Evolutionary conservation across 2,113 vertebrate species (phyloP), one percentile per base, ranked within the genome.

Genomic region (Herpetotheres cachinnans): DNA sequence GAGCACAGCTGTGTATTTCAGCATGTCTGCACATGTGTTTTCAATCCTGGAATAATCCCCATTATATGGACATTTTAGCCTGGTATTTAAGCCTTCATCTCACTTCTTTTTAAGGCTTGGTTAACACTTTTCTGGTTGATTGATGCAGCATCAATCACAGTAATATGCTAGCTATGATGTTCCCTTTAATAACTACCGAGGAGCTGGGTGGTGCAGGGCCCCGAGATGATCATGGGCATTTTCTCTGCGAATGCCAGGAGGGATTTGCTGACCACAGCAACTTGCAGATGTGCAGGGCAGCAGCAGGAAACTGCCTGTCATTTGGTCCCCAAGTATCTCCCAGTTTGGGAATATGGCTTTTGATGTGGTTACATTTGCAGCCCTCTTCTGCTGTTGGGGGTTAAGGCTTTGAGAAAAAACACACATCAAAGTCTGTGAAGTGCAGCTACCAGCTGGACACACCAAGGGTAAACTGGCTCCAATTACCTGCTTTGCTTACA

Each of bases 41-140:
- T 78, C 85, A 89, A 6, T 73, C 42, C 82, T 71, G 79, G n/a
- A 92, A 82, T 83, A 77, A 84, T 55, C 80, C 42, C n/a, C 21
- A 13, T 67, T 40, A 55, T 36, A 49, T 32, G 65, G 72, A 65
- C 5, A 2, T 86, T 9, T 94, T 83, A 70, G 62, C 15, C 38
- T 59, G 26, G 32, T 83, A 36, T 90, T 92, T 93, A 74, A 91
- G 67, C 46, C 76, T 89, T 86, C 32, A 40, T 58, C 54, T 92
- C 63, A 20, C 78, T 83, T 91, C 34, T 77, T 89, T 95, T 92
- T 93, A 90, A 92, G 63, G 32, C 79, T 90, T 82, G n/a, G 71
- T 90, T 92, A 83, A 81, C 29, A 22, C 50, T 94, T 88, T 92
- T 47, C 62, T 58, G 22, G 50, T 78, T 74, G 94, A 86, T 89